Evolutionary conservation across 2,888 invertebrate species (phyloP), one percentile per base, ranked within the genome.

Genomic region (Meta bourneti): DNA sequence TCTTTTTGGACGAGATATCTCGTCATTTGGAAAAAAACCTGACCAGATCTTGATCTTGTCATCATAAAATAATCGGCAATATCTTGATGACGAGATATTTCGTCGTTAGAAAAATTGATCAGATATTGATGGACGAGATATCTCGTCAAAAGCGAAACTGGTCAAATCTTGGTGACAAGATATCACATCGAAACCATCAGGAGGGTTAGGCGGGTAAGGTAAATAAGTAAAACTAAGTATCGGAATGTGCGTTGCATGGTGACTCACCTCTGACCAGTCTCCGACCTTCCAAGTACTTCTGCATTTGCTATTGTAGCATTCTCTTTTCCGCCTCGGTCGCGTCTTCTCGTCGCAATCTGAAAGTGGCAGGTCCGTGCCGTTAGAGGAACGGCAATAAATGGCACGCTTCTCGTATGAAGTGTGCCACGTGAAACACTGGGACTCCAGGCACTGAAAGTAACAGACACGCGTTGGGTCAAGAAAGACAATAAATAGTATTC

Each of bases 271-370:
- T 72, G 98, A 98, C 99, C 99, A 99, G 90, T 97, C 96, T 9
- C 98, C 98, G 6, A 97, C 97, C 92, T 97, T 96, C 99, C 99
- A 99, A 83, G 97, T 96, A 0, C 98, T 97, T 94, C 96, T 97
- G 95, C 98, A 99, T n/a, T 96, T 96, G 93, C 97, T 96, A 94
- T 97, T 97, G 94, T 96, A 96, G 94, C 98, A 98, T 94, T 98
- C 97, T 94, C 97, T 97, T 54, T 96, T 96, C 94, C 97, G 96
- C 83, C 97, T 96, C 0, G 99, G 99, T 94, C 96, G 96, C 61
- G 96, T 96, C 93, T 96, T 96, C 93, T 96, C 96, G 94, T 97
- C 97, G 94, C 98, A 99, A 91, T 96, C 96, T 6, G 95, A 95
- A 8, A 95, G 94, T 92, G 95, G 96, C 94, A 95, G 95, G 93